Evolutionary conservation across 2,888 invertebrate genomes (phyloP).

Genomic region (Acronicta leporina): DNA sequence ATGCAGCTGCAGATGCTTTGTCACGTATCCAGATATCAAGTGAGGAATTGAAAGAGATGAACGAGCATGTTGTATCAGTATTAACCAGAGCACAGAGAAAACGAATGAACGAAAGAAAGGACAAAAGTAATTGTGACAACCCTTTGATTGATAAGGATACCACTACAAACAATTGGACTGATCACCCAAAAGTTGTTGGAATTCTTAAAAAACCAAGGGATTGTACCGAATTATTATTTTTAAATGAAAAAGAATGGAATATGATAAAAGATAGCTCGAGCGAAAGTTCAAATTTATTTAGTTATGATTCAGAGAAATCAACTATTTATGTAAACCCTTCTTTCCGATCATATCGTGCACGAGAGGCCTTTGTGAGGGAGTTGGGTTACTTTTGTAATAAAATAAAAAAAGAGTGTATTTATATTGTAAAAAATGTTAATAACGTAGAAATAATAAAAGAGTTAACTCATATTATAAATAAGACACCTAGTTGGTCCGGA

Average conservation of each 20-base stretch:
- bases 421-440: too few species aligned
- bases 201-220: neutral
- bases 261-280: too few species aligned
- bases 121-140: neutral
- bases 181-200: neutral
- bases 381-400: too few species aligned
- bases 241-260: neutral
- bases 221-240: neutral
- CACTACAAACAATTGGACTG: neutral
- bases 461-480: too few species aligned
- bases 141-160: neutral
- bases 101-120: neutral
- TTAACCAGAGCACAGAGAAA: neutral
- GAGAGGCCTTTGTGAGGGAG: too few species aligned
- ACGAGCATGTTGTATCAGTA: neutral
- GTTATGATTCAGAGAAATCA: too few species aligned
- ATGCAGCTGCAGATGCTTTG: neutral
- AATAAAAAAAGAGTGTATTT: too few species aligned
- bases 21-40: neutral
- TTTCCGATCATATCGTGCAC: too few species aligned
- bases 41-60: neutral
- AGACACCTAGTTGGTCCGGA: too few species aligned
- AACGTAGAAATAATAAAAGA: too few species aligned
- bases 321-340: too few species aligned
- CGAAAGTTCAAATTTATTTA: too few species aligned